Base-by-base conservation (phyloP, 2,797 vertebrate genomes). In the Xiphophorus birchmanni region DNA sequence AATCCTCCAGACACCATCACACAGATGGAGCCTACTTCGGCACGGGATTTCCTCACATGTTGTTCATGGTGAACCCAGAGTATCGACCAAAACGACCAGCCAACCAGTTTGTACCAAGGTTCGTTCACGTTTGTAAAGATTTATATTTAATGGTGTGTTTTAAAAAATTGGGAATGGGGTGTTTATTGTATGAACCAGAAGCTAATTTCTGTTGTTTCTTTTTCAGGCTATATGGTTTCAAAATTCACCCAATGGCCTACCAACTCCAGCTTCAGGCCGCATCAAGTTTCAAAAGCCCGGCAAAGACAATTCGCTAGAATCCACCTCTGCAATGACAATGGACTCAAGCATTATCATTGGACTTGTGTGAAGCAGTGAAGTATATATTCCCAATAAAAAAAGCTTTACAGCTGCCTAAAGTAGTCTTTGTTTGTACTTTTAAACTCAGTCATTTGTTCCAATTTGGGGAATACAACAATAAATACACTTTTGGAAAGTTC, bases 41-140 rank as follows among this genome's bases (percentile, higher is more conserved):
- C 77, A 98, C 97, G 0, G 97, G 97, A 23, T 98, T 99, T 91
- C 97, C 98, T 42, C 97, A 98, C 93, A 98, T 98, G 97, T 96
- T 98, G 15, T 99, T 98, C 91, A 98, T 98, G 97, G 97, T 98
- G 92, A 97, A 98, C 87, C 97, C 97, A 1, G 98, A 98, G 92
- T 98, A 98, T 93, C 96, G 98, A 52, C 96, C 97, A 90, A 99
- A 98, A 91, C 96, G 97, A 90, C 98, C 98, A 10, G 97, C 97
- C 93, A 98, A 98, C 94, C 98, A 99, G 94, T 99, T 99, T 94
- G 97, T 99, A 82, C 97, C 98, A 91, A 97, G 97, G 98, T 98
- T 73, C 12, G 54, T 52, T 23, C 3, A 15, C 6, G 9, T 73
- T 42, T 69, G 35, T 17, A 10, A 69, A 69, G 35, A 69, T 42